These are phyloP conservation scores for Xanthorhoe designata DNA, from an alignment of 2,888 invertebrate genomes.

Conservation along the genomic window DNA sequence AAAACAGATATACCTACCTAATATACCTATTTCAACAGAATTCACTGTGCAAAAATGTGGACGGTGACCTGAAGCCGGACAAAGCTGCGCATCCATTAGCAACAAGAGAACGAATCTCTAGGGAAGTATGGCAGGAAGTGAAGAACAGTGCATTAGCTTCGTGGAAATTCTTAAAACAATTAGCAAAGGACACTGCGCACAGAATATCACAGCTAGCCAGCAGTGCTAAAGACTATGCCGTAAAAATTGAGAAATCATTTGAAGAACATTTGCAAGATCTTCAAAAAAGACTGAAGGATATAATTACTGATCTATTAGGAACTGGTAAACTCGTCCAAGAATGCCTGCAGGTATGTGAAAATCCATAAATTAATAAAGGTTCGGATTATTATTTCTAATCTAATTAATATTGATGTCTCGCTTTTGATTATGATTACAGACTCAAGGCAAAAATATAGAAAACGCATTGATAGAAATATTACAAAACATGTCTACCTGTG, in stretches of 20 bases:
- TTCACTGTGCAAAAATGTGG: slow-evolving; percentile 29
- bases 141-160: slow-evolving; percentile 51
- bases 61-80: slow-evolving; percentile 14
- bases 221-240: slow-evolving; percentile 51
- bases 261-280: slow-evolving; percentile 48
- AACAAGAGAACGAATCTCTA: slow-evolving; percentile 32
- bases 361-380: background rate
- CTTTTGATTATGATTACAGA: slow-evolving; percentile 45
- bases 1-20: too few relatives aligned
- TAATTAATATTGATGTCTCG: background rate
- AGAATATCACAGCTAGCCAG: slow-evolving; percentile 51
- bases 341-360: slow-evolving; percentile 54
- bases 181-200: slow-evolving; percentile 51
- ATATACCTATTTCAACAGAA: slow-evolving; percentile 18
- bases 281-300: slow-evolving; percentile 44
- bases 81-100: slow-evolving; percentile 27
- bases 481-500: slow-evolving; percentile 50
- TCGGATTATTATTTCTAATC: background rate
- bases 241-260: slow-evolving; percentile 45
- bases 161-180: slow-evolving; percentile 55
- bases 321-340: slow-evolving; percentile 50
- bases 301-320: slow-evolving; percentile 48
- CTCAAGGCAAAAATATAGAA: slow-evolving; percentile 50
- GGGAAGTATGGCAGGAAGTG: slow-evolving; percentile 54
- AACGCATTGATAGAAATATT: slow-evolving; percentile 49